Evolutionary conservation across 2,888 invertebrate genomes (phyloP).

Genomic region (Piscicola geometra): DNA sequence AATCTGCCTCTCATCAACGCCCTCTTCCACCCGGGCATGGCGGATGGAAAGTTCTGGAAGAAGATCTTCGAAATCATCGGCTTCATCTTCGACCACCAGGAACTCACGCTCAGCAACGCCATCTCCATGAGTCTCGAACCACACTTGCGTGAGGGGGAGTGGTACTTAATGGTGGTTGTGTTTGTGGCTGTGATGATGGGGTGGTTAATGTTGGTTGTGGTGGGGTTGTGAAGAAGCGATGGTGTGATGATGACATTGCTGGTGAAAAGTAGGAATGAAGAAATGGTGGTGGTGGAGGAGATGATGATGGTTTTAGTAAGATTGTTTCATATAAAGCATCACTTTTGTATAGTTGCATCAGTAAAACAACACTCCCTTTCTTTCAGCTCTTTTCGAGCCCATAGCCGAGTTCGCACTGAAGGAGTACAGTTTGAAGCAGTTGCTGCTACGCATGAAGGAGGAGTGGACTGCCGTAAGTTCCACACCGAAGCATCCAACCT

Average conservation of each 20-base stretch:
- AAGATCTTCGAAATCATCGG: slow-evolving; percentile 89
- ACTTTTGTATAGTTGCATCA: too few relatives aligned
- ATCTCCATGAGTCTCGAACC: slow-evolving; percentile 81
- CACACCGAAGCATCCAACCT: not conserved
- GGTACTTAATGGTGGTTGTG: too few relatives aligned
- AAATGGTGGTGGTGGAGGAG: too few relatives aligned
- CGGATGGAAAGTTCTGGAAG: slow-evolving; percentile 41
- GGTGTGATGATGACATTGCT: too few relatives aligned
- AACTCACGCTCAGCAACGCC: slow-evolving; percentile 76
- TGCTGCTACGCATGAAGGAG: slow-evolving; percentile 76
- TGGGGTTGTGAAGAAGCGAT: too few relatives aligned
- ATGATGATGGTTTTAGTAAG: too few relatives aligned
- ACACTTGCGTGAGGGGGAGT: slow-evolving; percentile 59
- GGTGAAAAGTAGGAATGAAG: too few relatives aligned
- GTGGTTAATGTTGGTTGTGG: too few relatives aligned
- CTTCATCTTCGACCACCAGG: slow-evolving; percentile 75
- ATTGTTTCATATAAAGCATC: not conserved
- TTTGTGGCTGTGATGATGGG: too few relatives aligned
- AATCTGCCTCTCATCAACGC: slow-evolving; percentile 82
- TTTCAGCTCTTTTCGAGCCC: slow-evolving; percentile 75
- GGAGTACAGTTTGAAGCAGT: slow-evolving; percentile 85
- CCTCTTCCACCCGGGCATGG: slow-evolving; percentile 78
- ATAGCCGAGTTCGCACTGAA: slow-evolving; percentile 93
- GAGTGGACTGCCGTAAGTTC: slow-evolving; percentile 69
- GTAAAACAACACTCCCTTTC: too few relatives aligned